phyloP scores from a whole-genome alignment of 2,797 vertebrate genomes.

The Chlorospingus semifuscus region DNA sequence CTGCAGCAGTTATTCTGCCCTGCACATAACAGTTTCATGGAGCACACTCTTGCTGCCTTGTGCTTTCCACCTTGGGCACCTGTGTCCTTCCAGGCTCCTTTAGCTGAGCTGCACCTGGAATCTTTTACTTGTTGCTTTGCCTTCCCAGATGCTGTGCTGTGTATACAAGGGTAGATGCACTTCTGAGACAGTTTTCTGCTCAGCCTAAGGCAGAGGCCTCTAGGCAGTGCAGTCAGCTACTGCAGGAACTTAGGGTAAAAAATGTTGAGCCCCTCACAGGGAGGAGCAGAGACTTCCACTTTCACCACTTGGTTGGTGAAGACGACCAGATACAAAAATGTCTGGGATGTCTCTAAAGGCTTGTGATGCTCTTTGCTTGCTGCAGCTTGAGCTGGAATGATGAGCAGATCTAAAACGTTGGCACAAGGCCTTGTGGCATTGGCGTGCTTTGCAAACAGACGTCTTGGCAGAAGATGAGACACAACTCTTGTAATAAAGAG shows the following conservation, averaged over 20 bases:
- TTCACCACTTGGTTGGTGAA: neutral
- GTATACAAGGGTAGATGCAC: neutral
- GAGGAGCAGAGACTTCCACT: neutral
- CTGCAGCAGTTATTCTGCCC: neutral
- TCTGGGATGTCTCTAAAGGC: neutral
- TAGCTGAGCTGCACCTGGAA: neutral
- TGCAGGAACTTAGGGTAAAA: neutral
- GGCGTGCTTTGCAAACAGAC: neutral
- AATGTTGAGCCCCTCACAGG: neutral
- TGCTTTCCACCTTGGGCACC: neutral
- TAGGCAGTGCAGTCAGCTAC: neutral
- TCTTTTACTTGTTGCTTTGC: neutral
- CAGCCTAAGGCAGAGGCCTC: neutral
- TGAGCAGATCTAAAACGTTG: slow-evolving; percentile 1
- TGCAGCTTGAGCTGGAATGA: slow-evolving; percentile 31
- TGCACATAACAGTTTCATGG: neutral
- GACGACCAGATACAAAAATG: neutral
- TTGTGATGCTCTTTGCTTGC: neutral
- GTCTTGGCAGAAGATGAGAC: slow-evolving; percentile 21
- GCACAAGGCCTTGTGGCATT: slow-evolving; percentile 2
- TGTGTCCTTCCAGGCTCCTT: neutral
- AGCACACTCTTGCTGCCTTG: neutral
- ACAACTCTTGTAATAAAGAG: neutral
- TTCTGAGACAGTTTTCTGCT: neutral
- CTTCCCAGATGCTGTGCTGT: neutral